Evolutionary conservation across 2,797 vertebrate species (phyloP).

Genomic region (Heterohyrax brucei): DNA sequence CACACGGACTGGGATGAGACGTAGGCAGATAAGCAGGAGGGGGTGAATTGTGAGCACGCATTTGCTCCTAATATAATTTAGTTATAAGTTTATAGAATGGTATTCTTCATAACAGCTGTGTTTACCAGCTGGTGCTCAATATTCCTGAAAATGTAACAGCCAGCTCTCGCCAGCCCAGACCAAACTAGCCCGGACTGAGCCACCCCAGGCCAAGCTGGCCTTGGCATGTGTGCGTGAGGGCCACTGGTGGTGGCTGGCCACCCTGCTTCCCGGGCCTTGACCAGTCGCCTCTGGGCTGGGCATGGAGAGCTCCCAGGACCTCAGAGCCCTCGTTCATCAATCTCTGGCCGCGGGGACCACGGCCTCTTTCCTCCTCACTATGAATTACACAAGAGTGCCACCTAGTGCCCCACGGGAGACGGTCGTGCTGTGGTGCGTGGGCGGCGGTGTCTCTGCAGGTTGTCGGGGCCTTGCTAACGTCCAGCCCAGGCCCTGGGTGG

Average conservation of each 20-base stretch:
- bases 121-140: background rate
- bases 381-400: constrained; percentile 73
- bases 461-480: background rate
- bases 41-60: background rate
- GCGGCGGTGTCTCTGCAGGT: background rate
- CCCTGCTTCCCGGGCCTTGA: background rate
- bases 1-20: background rate
- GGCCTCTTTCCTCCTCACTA: background rate
- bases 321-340: background rate
- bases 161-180: background rate
- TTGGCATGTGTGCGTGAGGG: background rate
- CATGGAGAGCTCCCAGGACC: background rate
- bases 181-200: background rate
- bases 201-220: background rate
- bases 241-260: no score
- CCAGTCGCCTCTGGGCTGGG: rapidly evolving
- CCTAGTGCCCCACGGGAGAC: constrained; percentile 71
- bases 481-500: background rate
- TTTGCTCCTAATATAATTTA: constrained; percentile 7
- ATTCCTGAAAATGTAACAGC: background rate
- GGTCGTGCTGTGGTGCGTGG: background rate
- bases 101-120: background rate
- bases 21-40: background rate
- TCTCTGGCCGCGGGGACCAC: background rate
- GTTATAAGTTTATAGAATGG: background rate